phyloP scores from a whole-genome alignment of 2,888 invertebrate genomes.

The Dasysyrphus albostriatus region DNA sequence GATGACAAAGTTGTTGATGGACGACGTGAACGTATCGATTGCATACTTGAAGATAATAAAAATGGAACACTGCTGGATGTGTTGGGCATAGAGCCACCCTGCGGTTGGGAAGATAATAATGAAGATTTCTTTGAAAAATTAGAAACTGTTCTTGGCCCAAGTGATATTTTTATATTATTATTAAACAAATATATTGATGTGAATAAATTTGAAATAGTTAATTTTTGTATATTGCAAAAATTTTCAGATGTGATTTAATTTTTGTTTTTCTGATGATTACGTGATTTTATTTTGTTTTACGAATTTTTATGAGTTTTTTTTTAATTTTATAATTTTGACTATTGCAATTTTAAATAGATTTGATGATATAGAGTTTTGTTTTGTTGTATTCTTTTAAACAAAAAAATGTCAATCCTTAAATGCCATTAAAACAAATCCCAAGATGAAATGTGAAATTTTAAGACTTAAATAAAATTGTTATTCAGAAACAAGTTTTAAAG shows the following conservation, averaged over 20 bases:
- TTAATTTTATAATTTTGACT: slow-evolving; percentile 22
- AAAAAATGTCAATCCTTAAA: too few relatives aligned
- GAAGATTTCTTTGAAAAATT: slow-evolving; percentile 85
- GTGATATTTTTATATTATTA: neutral
- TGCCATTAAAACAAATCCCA: too few relatives aligned
- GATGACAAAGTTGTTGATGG: slow-evolving; percentile 89
- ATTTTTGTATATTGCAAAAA: neutral
- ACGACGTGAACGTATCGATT: slow-evolving; percentile 90
- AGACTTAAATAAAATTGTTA: too few relatives aligned
- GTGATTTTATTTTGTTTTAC: slow-evolving; percentile 44
- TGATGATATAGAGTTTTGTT: neutral
- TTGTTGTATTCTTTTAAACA: too few relatives aligned
- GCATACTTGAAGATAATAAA: slow-evolving; percentile 91
- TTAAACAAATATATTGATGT: neutral
- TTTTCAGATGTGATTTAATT: neutral
- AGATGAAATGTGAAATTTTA: too few relatives aligned
- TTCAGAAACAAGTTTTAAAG: too few relatives aligned
- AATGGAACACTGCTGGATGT: slow-evolving; percentile 95
- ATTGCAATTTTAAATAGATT: slow-evolving; percentile 39
- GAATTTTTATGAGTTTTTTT: slow-evolving; percentile 7
- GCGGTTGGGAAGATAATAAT: slow-evolving; percentile 84
- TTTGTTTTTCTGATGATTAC: slow-evolving; percentile 63
- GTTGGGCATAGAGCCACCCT: slow-evolving; percentile 96
- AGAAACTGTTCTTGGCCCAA: slow-evolving; percentile 76
- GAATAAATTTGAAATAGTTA: neutral